Conservation (phyloP, 1,140 invertebrate genomes). For the Eurosta solidaginis region DNA sequence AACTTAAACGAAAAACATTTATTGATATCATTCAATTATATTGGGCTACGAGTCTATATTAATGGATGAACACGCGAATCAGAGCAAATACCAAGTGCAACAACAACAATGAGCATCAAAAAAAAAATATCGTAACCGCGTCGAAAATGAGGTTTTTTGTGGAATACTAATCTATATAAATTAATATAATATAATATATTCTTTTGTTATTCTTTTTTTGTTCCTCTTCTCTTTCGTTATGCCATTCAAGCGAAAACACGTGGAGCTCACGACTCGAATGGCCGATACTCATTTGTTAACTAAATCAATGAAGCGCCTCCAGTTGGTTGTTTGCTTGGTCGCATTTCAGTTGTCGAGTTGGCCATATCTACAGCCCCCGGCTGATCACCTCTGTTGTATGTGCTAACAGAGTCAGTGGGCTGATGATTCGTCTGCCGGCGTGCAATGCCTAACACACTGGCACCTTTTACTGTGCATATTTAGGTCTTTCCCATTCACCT, state of each 20-base stretch:
- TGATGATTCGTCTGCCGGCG: background rate
- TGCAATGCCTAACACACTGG: background rate
- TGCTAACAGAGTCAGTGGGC: no score
- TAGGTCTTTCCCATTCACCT: background rate
- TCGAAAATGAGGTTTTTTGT: no score
- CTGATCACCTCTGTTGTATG: background rate
- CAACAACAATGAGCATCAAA: background rate
- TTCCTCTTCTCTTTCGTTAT: no score
- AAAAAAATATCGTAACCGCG: background rate
- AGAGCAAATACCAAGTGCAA: background rate
- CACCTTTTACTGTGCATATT: background rate
- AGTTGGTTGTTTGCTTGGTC: background rate
- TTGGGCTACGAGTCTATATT: no score
- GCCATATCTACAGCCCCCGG: background rate
- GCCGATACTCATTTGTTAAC: constrained; percentile 18
- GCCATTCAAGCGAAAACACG: background rate
- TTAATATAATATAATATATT: background rate
- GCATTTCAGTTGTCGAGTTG: background rate
- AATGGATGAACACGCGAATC: background rate
- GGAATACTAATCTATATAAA: background rate
- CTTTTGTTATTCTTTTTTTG: no score
- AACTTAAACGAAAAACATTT: background rate
- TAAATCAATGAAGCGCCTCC: constrained; percentile 20
- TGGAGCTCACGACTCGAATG: background rate
- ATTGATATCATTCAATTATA: background rate